Conservation (phyloP, 2,797 vertebrate genomes). For the Pipistrellus pipistrellus region DNA sequence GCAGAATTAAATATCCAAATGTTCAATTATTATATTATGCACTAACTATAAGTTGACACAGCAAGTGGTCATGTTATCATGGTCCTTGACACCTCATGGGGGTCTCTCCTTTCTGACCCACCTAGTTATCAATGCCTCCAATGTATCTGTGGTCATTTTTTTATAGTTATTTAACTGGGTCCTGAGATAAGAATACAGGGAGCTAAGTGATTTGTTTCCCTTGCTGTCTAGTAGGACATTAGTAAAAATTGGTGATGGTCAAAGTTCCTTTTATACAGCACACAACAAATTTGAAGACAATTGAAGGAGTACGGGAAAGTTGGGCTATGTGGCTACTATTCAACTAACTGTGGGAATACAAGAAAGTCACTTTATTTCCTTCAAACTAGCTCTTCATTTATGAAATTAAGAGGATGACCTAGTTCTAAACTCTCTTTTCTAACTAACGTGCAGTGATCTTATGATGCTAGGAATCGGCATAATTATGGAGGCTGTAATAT, state of each 20-base stretch:
- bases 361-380: neutral
- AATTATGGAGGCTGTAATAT: neutral
- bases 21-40: constrained; percentile 24
- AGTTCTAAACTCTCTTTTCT: constrained; percentile 7
- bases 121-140: constrained; percentile 67
- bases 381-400: neutral
- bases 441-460: neutral
- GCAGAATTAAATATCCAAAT: neutral
- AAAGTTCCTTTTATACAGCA: neutral
- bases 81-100: neutral
- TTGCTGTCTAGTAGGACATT: neutral
- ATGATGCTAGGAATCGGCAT: neutral
- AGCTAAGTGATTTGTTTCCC: neutral
- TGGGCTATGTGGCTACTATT: neutral
- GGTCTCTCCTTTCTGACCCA: constrained; percentile 32
- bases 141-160: constrained; percentile 55
- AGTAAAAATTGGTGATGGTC: neutral
- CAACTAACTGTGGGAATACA: neutral
- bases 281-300: neutral
- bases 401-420: neutral
- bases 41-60: neutral
- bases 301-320: neutral
- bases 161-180: neutral
- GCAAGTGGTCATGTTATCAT: neutral
- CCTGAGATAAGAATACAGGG: neutral